Evolutionary conservation across 2,888 invertebrate species (phyloP).

Genomic region (Phaonia tiefii): DNA sequence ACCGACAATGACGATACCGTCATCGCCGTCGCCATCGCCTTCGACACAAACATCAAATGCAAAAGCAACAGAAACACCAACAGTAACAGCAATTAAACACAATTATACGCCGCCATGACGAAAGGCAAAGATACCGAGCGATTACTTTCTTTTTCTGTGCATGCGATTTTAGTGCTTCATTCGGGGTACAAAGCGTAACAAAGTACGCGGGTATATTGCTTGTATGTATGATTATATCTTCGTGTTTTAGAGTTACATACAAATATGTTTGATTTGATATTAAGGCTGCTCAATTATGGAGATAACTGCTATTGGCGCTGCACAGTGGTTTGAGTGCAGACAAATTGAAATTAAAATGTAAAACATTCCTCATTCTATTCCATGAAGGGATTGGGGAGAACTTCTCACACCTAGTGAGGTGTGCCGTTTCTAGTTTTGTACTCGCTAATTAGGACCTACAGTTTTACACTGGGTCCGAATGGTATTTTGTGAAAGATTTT

Average conservation of each 20-base stretch:
- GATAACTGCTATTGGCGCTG: too few species aligned
- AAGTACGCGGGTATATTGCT: constrained; percentile 2
- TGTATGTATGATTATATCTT: constrained; percentile 10
- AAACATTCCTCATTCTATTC: too few species aligned
- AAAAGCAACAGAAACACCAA: constrained; percentile 41
- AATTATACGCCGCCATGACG: neutral
- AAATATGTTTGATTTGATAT: constrained; percentile 32
- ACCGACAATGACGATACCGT: neutral
- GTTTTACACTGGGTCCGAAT: too few species aligned
- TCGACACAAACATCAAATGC: neutral
- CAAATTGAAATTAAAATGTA: too few species aligned
- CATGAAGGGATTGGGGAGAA: too few species aligned
- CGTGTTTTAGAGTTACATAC: constrained; percentile 26
- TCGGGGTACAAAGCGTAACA: neutral
- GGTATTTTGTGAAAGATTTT: too few species aligned
- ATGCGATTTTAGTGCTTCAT: neutral
- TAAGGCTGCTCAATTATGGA: neutral
- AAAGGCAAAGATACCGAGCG: neutral
- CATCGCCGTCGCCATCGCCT: constrained; percentile 40
- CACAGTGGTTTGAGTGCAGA: too few species aligned
- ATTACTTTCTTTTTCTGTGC: neutral
- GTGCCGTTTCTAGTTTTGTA: too few species aligned
- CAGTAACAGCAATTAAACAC: constrained; percentile 28
- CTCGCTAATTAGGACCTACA: too few species aligned
- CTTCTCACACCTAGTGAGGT: too few species aligned